Evolutionary conservation across 2,113 vertebrate species (phyloP), one percentile per base, ranked within the genome.

Genomic region (Formicarius rufipectus): DNA sequence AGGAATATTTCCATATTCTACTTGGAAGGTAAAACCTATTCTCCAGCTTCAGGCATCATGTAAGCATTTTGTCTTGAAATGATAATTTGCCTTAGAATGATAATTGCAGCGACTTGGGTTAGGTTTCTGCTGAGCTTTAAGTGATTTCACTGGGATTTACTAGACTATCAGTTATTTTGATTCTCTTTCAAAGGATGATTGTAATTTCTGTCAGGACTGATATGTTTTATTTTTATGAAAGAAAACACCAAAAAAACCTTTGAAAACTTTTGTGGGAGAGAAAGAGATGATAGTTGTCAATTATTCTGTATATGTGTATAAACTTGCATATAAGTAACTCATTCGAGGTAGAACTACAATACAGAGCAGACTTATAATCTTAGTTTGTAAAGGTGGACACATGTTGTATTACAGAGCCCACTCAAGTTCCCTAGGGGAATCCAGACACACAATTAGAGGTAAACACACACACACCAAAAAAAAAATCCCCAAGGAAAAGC

Each of bases 401-500:
- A 22, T 49, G 37, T 52, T 86, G 50, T 94, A 40, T 81, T 56
- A 62, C 50, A 84, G 10, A 94, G 10, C 7, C 67, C n/a, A 59
- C 63, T 79, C 6, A 2, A 55, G 6, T 52, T 94, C 90, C 94
- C 89, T 87, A 31, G 49, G 73, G 83, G 67, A 79, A 95, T 84
- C 66, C 79, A 90, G 69, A 52, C 62, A 92, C 40, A 74, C 75
- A 97, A 97, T 96, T 94, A 95, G 72, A 95, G 14, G 39, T 49
- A 96, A 95, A 94, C 59, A 89, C 40, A 42, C 40, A 42, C 40
- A 42, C 40, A 42, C 53, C 64, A 40, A 97, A n/a, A 58, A 73
- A 91, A 81, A 52, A 7, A 77, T 88, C 95, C 94, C 95, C 28
- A 74, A 55, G 94, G 92, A 79, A 77, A 92, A 92, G 15, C 37